Evolutionary conservation across 2,113 vertebrate species (phyloP).

Genomic region (Potamarius usumacintae): DNA sequence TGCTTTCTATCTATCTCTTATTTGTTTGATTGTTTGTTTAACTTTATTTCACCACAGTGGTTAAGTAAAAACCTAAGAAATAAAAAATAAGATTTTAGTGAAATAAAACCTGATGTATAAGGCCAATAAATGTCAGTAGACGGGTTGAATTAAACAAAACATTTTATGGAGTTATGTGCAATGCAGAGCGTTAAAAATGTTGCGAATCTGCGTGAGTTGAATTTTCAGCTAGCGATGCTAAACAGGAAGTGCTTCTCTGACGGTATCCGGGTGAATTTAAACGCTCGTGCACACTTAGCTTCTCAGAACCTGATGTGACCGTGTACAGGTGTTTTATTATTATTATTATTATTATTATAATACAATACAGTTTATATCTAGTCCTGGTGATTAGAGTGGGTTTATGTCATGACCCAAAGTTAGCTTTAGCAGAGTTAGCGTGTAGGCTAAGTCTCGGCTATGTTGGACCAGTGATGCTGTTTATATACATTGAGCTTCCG

Average conservation of each 20-base stretch:
- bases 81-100: neutral
- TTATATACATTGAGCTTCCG: neutral
- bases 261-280: constrained; percentile 9
- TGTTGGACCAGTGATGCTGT: neutral
- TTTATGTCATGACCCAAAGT: neutral
- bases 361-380: neutral
- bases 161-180: no score
- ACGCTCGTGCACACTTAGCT: neutral
- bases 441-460: neutral
- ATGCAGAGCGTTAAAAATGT: neutral
- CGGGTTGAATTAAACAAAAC: neutral
- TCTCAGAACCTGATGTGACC: neutral
- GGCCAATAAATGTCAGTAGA: neutral
- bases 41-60: no score
- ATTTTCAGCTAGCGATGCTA: neutral
- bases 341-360: neutral
- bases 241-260: constrained; percentile 11
- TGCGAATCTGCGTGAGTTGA: constrained; percentile 24
- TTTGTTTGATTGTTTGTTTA: no score
- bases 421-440: neutral
- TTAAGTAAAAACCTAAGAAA: neutral
- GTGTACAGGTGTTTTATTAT: neutral
- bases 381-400: neutral
- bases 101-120: neutral
- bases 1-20: no score